phyloP scores from a whole-genome alignment of 2,113 vertebrate genomes.

The Dasyornis broadbenti region DNA sequence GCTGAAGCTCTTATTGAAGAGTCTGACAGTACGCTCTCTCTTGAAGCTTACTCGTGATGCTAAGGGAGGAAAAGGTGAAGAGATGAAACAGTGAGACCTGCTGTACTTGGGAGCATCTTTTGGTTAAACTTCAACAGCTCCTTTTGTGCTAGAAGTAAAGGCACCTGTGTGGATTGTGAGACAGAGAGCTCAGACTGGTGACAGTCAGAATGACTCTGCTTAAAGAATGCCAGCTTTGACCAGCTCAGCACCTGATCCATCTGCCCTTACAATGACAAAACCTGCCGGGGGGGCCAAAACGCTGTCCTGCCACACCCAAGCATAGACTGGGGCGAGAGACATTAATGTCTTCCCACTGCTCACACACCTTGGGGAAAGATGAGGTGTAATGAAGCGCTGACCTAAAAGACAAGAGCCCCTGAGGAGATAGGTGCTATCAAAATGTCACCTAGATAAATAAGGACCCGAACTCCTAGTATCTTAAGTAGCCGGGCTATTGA shows the following conservation, averaged over 20 bases:
- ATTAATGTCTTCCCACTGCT: background rate
- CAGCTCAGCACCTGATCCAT: background rate
- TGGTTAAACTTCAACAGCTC: background rate
- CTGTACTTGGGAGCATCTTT: background rate
- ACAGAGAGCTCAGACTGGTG: background rate
- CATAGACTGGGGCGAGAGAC: background rate
- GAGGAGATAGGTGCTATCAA: constrained; percentile 39
- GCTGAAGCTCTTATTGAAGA: background rate
- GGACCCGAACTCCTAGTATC: constrained; percentile 31
- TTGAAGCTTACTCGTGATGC: background rate
- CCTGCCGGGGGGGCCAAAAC: background rate
- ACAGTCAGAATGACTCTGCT: background rate
- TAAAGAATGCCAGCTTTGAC: background rate
- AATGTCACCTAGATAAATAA: constrained; percentile 51
- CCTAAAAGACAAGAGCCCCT: constrained; percentile 27
- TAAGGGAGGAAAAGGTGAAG: background rate
- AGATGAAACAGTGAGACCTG: background rate
- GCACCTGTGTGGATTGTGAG: background rate
- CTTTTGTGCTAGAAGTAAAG: constrained; percentile 24
- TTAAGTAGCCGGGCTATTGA: constrained; percentile 55
- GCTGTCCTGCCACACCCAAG: background rate
- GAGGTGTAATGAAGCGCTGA: background rate
- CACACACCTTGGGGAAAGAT: background rate
- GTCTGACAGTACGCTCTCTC: background rate
- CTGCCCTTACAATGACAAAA: background rate